Conservation (phyloP, 2,113 vertebrate genomes). For the Argyrosomus japonicus region DNA sequence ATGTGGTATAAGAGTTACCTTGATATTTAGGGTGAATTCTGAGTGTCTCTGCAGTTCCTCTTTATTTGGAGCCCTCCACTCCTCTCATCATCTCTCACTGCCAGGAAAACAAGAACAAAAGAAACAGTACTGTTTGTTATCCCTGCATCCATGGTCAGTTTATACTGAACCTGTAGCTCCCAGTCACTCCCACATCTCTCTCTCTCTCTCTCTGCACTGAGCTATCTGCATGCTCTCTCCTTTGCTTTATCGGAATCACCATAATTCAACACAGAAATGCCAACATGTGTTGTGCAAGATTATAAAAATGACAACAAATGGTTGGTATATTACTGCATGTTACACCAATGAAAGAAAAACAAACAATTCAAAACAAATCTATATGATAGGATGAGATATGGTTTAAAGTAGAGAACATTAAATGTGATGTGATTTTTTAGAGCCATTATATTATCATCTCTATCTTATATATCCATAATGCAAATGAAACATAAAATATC, state of each 20-base stretch:
- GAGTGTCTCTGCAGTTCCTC: slow-evolving; percentile 33
- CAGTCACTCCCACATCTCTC: slow-evolving; percentile 70
- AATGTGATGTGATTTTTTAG: neutral
- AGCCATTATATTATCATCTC: neutral
- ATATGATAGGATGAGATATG: neutral
- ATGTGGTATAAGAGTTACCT: slow-evolving; percentile 46
- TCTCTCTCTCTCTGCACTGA: slow-evolving; percentile 31
- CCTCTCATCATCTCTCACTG: slow-evolving; percentile 54
- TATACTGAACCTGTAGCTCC: slow-evolving; percentile 70
- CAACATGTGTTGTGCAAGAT: no score
- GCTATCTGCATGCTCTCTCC: neutral
- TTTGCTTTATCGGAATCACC: neutral
- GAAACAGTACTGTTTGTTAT: slow-evolving; percentile 28
- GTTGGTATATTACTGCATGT: neutral
- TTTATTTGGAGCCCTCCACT: slow-evolving; percentile 37
- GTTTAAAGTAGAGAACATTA: neutral
- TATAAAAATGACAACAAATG: no score
- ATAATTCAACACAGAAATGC: no score
- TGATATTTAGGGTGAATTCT: slow-evolving; percentile 7
- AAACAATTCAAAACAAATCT: neutral
- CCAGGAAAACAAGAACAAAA: slow-evolving; percentile 35
- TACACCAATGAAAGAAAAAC: neutral
- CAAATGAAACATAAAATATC: neutral
- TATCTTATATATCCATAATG: neutral
- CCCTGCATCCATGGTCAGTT: slow-evolving; percentile 59